A percentile compares a stretch with the other conserved stretches of the same genome.
phyloP scores from a whole-genome alignment of 2,888 invertebrate species.

The Panorpa germanica region DNA sequence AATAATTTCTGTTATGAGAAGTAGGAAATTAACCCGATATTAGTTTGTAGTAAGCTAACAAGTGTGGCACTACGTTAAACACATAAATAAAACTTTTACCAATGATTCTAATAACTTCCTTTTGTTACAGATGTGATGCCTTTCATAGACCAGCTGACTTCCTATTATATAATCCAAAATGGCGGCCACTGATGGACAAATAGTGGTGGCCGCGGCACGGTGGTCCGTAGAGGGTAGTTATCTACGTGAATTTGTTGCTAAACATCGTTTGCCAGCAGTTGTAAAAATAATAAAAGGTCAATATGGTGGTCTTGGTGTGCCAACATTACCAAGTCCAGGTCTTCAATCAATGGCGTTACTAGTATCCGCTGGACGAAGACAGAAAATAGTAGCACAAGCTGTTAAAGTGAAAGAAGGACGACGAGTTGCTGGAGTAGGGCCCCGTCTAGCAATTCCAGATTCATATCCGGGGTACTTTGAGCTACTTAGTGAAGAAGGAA shows the following conservation, averaged over 20 bases:
- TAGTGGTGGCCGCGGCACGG: constrained; percentile 68
- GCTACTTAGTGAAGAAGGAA: constrained; percentile 81
- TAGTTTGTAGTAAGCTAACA: too few species aligned
- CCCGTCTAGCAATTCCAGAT: constrained; percentile 76
- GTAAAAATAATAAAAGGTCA: constrained; percentile 89
- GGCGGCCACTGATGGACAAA: constrained; percentile 84
- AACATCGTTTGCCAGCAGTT: constrained; percentile 61
- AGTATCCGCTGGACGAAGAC: constrained; percentile 66
- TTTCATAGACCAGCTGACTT: too few species aligned
- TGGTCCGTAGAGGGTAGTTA: constrained; percentile 1
- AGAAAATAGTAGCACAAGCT: constrained; percentile 73
- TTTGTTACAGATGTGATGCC: too few species aligned
- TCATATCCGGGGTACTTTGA: constrained; percentile 87
- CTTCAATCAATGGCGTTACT: constrained; percentile 73
- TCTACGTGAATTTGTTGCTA: constrained; percentile 29
- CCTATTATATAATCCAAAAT: too few species aligned
- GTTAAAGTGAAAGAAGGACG: constrained; percentile 82
- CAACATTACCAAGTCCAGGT: constrained; percentile 69
- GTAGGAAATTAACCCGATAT: too few species aligned
- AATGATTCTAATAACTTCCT: too few species aligned
- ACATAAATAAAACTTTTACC: too few species aligned
- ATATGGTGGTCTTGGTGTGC: constrained; percentile 79
- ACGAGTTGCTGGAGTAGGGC: constrained; percentile 59
- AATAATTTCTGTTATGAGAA: too few species aligned
- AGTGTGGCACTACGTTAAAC: too few species aligned